A percentile compares a stretch with the other conserved stretches of the same genome.
These are phyloP conservation scores for Emydoidea blandingii DNA, from an alignment of 2,797 vertebrate genomes.

Conservation along the genomic window DNA sequence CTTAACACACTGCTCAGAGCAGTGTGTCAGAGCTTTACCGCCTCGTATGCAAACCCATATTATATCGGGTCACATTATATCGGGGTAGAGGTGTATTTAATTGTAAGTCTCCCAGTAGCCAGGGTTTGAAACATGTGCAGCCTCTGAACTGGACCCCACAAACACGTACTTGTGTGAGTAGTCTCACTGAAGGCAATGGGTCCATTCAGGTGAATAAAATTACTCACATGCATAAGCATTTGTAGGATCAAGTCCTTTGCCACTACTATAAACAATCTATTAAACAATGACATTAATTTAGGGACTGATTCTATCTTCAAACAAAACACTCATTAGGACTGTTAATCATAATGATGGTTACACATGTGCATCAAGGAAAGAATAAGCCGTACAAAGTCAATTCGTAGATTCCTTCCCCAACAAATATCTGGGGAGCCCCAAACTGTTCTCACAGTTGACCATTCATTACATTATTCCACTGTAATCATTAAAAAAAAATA, in stretches of 20 bases:
- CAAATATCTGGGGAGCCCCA: background rate
- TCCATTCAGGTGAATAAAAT: background rate
- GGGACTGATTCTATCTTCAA: background rate
- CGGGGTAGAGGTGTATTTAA: constrained; percentile 26
- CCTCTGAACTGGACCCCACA: background rate
- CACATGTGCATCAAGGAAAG: background rate
- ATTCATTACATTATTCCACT: constrained; percentile 4
- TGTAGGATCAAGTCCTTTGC: background rate
- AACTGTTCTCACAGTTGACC: background rate
- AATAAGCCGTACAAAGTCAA: background rate
- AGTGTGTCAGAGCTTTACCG: too few relatives aligned
- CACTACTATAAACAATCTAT: background rate
- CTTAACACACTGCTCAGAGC: too few relatives aligned
- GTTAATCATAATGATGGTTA: accelerated
- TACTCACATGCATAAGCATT: background rate
- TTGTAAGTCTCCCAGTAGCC: constrained; percentile 46
- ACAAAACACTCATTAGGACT: background rate
- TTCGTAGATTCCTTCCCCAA: background rate
- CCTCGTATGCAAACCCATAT: too few relatives aligned
- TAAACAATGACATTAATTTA: accelerated
- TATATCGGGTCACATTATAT: too few relatives aligned
- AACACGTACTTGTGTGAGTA: background rate
- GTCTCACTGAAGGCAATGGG: background rate
- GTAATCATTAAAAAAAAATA: background rate
- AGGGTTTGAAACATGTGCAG: constrained; percentile 9